These are phyloP conservation scores for Sciurus carolinensis DNA, from an alignment of 2,797 vertebrate genomes.

Conservation along the genomic window DNA sequence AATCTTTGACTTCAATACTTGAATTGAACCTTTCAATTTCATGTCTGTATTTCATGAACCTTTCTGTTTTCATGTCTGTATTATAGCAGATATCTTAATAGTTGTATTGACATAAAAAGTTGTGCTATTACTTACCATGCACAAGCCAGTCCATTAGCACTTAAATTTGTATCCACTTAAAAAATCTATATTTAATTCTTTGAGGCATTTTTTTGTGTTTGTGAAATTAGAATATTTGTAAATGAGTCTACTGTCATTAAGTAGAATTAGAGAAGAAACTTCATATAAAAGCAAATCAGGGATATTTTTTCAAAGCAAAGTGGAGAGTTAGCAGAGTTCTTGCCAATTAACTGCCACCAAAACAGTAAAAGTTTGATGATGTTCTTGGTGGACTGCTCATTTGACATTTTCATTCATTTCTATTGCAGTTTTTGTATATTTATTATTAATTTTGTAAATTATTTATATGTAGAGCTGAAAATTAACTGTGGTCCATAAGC, in stretches of 20 bases:
- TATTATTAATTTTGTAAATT: background rate
- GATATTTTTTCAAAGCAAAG: background rate
- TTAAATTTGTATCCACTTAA: background rate
- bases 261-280: background rate
- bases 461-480: background rate
- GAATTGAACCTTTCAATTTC: background rate
- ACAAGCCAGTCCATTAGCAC: background rate
- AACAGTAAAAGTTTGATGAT: background rate
- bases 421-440: background rate
- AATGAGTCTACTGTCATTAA: background rate
- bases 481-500: background rate
- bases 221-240: background rate
- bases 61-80: background rate
- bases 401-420: background rate
- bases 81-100: background rate
- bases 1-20: background rate
- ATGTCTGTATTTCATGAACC: background rate
- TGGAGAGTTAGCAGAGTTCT: background rate
- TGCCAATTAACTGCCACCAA: background rate
- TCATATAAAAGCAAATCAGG: background rate
- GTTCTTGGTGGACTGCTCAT: background rate
- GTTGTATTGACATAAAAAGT: background rate
- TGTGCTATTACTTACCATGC: background rate
- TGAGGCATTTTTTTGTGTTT: background rate
- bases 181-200: background rate